Base-by-base conservation (phyloP, 1,140 invertebrate genomes). In the Sitophilus oryzae region DNA sequence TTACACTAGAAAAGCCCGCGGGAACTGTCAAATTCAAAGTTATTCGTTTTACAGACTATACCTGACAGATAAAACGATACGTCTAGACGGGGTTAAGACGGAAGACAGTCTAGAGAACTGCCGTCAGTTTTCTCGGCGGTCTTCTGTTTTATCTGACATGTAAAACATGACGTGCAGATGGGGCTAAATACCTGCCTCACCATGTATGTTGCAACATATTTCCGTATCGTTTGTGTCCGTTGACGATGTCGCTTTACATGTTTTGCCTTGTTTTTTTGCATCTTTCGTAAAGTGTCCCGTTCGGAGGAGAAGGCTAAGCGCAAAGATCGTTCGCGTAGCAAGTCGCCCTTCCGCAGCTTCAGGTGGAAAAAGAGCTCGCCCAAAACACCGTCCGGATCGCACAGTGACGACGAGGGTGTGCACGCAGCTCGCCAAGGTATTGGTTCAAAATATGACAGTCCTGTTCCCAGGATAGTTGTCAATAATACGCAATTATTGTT, bases 301-400 rank as follows among this genome's bases (percentile, higher is more conserved):
- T 61, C 65, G 36, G 66, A 72, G 57, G 71, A 73, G 60, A 73
- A 74, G 52, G 59, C 61, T 42, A 65, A 68, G 64, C 80, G 84
- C 75, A 88, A 88, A 78, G 82, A 85, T 71, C 82, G 84, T 60
- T 89, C 83, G 58, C 81, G 89, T 61, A 91, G 89, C 76, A 93
- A 92, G 75, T 91, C 88, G 55, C 89, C 89, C 43, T 93, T 93
- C 81, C 77, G 89, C 64, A 91, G 88, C 73, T 91, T 92, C 80
- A 81, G 88, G 51, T 92, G 89, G 88, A 89, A 89, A 80, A 87
- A 86, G 70, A 67, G 68, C 58, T 74, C 75, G 48, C 74, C 76
- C 56, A 73, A 80, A 48, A 75, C 74, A 59, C 67, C 74, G 49
- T 76, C 81, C 69, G 71, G 84, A 63, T 76, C 82, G 60, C 85